Evolutionary conservation across 2,113 vertebrate species (phyloP), one percentile per base, ranked within the genome.

Genomic region (Brienomyrus brachyistius): DNA sequence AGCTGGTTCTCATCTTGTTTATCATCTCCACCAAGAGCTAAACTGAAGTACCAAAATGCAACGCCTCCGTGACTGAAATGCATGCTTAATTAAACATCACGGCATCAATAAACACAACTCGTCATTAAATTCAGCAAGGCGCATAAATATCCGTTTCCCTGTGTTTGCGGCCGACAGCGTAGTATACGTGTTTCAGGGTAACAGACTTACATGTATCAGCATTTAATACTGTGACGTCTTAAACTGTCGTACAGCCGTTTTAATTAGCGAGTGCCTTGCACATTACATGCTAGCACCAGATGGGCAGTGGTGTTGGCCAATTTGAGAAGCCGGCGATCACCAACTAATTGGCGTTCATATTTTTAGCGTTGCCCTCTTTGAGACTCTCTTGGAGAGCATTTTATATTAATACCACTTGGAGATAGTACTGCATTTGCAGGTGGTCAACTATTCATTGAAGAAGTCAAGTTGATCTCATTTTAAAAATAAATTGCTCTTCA

Each of bases 311-410:
- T 88, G 90, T 89, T 85, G 82, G 86, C 66, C 59, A 90, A 84
- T 86, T 91, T 90, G 89, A 56, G 59, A 88, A 91, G 87, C 86
- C 5, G 83, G 89, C 90, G 87, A 90, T 91, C 90, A 91, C 86
- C 40, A 52, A 48, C 90, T 88, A 89, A 90, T 90, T 89, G 80
- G 56, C 77, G 84, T 88, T 87, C 27, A 43, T 88, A 89, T 85
- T 85, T 50, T 88, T 52, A 90, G 89, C 40, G 86, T 82, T 84
- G 80, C 87, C 66, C 66, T 89, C 90, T 47, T 89, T 90, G 77
- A 5, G 43, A 84, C 80, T 88, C 70, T 54, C 51, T 35, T 84
- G 77, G 19, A 70, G 90, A 88, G 80, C 77, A 84, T 88, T 88
- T 88, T 45, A 50, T 52, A 89, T 85, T 62, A 83, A 43, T 27